A percentile compares a stretch with the other conserved stretches of the same genome.
phyloP scores from a whole-genome alignment of 2,113 vertebrate species.

The Rhinoptilus africanus region DNA sequence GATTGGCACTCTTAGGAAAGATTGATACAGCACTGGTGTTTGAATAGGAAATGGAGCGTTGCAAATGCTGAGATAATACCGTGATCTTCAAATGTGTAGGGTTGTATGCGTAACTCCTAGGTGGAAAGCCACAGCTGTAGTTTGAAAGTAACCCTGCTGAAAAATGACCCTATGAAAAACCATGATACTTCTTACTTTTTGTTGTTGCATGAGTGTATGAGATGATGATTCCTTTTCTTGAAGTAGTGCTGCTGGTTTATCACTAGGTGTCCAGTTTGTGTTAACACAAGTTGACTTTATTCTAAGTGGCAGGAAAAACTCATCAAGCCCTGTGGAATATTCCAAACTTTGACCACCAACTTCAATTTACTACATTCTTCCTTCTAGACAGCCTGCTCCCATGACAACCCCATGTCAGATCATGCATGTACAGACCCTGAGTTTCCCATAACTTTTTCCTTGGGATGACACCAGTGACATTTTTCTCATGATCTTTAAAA shows the following conservation, averaged over 20 bases:
- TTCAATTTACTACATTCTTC: not conserved
- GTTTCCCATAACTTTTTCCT: not conserved
- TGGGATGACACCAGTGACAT: not conserved
- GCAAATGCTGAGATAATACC: not conserved
- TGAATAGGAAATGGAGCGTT: constrained; percentile 6
- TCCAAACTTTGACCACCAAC: not conserved
- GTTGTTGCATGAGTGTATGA: not conserved
- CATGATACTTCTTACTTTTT: not conserved
- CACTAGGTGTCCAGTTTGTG: not conserved
- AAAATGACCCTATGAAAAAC: not conserved
- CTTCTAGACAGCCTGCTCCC: not conserved
- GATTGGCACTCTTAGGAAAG: not conserved
- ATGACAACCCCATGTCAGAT: not conserved
- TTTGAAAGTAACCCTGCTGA: not conserved
- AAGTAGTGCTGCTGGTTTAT: not conserved
- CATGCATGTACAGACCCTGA: not conserved
- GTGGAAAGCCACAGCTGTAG: not conserved
- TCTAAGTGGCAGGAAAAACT: not conserved
- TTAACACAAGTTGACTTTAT: not conserved
- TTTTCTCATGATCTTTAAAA: constrained; percentile 20
- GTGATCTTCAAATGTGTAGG: not conserved
- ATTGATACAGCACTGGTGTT: constrained; percentile 9
- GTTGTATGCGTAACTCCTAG: not conserved
- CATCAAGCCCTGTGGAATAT: not conserved
- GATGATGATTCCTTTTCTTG: not conserved